phyloP scores from a whole-genome alignment of 2,113 vertebrate species.

The Trochalopteron elliotii region DNA sequence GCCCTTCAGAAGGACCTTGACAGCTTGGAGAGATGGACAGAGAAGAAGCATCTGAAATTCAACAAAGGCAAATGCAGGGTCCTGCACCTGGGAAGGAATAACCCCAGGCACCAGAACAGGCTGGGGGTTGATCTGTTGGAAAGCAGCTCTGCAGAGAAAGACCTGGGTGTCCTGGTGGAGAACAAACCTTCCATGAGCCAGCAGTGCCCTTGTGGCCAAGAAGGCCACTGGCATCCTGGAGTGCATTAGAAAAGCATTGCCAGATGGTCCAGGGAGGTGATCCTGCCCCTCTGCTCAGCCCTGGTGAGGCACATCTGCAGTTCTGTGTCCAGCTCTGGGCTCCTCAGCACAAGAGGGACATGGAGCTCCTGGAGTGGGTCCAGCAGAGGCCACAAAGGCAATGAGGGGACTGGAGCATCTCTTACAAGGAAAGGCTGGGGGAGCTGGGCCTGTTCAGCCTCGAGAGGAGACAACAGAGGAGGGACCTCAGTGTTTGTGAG shows the following conservation, averaged over 20 bases:
- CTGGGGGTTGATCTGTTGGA: neutral
- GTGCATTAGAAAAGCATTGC: neutral
- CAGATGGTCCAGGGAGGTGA: neutral
- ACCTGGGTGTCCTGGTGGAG: neutral
- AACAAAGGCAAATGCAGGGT: neutral
- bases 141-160: neutral
- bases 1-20: neutral
- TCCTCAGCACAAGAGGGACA: neutral
- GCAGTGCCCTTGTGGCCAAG: neutral
- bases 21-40: neutral
- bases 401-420: neutral
- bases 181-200: neutral
- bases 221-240: neutral
- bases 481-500: accelerated
- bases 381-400: neutral
- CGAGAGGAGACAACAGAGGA: accelerated
- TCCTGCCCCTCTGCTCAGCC: neutral
- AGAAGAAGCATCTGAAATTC: neutral
- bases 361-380: neutral
- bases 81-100: neutral
- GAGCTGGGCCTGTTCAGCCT: neutral
- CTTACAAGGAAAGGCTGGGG: neutral
- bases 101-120: neutral
- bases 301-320: neutral
- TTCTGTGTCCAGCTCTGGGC: neutral